Evolutionary conservation across 1,140 invertebrate genomes (phyloP).

Genomic region (Pygmarrhopalites habei): DNA sequence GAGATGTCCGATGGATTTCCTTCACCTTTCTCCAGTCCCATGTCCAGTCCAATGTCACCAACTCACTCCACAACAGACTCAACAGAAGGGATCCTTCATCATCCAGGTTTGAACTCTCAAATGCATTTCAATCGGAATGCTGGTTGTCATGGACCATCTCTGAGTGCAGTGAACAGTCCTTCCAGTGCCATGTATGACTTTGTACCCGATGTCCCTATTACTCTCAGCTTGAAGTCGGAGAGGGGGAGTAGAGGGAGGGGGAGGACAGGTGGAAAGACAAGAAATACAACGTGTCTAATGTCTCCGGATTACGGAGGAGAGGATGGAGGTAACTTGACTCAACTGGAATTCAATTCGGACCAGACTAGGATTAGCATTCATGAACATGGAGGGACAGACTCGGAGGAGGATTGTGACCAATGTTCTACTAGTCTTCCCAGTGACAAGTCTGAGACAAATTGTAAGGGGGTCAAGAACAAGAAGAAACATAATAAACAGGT

Average conservation of each 20-base stretch:
- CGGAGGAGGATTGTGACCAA: constrained; percentile 27
- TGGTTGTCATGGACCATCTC: too few relatives aligned
- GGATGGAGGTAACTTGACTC: neutral
- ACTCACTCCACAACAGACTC: constrained; percentile 28
- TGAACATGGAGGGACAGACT: constrained; percentile 15
- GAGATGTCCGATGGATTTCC: constrained; percentile 36
- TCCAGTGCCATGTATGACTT: too few relatives aligned
- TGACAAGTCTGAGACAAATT: neutral
- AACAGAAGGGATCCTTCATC: constrained; percentile 1
- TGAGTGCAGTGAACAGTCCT: too few relatives aligned
- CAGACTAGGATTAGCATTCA: constrained; percentile 5
- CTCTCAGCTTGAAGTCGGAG: too few relatives aligned
- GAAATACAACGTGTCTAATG: neutral
- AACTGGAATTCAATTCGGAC: too few relatives aligned
- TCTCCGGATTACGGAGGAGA: neutral
- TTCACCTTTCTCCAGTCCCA: constrained; percentile 36
- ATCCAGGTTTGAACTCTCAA: constrained; percentile 2
- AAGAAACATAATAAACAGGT: constrained; percentile 25
- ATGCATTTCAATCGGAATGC: too few relatives aligned
- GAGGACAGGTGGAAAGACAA: too few relatives aligned
- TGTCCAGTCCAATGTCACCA: constrained; percentile 35
- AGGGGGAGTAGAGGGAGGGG: too few relatives aligned
- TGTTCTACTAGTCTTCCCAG: constrained; percentile 7
- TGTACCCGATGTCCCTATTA: too few relatives aligned
- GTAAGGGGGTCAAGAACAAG: constrained; percentile 12